A percentile compares a stretch with the other conserved stretches of the same genome.
These are phyloP conservation scores for Baryphthengus martii DNA, from an alignment of 2,113 vertebrate genomes.

Conservation along the genomic window DNA sequence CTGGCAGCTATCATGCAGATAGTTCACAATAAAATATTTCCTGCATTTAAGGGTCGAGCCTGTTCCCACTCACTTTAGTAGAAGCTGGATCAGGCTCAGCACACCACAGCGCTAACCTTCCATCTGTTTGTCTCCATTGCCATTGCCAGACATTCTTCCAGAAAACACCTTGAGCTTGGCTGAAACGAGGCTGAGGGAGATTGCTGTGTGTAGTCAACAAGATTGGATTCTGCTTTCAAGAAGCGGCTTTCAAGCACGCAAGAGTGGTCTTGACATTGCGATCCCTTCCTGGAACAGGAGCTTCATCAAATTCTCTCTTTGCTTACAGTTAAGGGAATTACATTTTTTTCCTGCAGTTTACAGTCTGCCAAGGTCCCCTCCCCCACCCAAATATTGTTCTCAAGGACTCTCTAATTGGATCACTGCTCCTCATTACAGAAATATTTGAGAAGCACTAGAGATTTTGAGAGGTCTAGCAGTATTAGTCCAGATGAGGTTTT, in stretches of 20 bases:
- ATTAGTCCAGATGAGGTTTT: neutral
- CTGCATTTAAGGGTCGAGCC: constrained; percentile 14
- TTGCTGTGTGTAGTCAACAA: neutral
- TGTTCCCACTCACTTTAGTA: constrained; percentile 3
- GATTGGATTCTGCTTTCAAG: neutral
- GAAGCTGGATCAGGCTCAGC: neutral
- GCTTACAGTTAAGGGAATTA: neutral
- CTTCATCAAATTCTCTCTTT: neutral
- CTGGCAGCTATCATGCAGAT: constrained; percentile 30
- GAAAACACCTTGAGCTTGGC: neutral
- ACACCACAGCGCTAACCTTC: neutral
- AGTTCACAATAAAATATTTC: constrained; percentile 44
- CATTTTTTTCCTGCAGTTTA: neutral
- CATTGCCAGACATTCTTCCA: neutral
- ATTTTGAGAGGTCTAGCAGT: neutral
- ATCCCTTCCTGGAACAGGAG: constrained; percentile 5
- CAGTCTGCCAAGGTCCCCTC: neutral
- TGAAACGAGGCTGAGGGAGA: neutral
- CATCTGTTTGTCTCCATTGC: neutral
- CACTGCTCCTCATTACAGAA: neutral
- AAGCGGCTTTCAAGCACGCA: neutral
- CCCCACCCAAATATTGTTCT: neutral
- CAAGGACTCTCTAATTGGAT: neutral
- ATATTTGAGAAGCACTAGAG: neutral
- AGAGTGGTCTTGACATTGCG: neutral